phyloP scores from a whole-genome alignment of 2,113 vertebrate genomes.

The Cyanoramphus novaezelandiae region DNA sequence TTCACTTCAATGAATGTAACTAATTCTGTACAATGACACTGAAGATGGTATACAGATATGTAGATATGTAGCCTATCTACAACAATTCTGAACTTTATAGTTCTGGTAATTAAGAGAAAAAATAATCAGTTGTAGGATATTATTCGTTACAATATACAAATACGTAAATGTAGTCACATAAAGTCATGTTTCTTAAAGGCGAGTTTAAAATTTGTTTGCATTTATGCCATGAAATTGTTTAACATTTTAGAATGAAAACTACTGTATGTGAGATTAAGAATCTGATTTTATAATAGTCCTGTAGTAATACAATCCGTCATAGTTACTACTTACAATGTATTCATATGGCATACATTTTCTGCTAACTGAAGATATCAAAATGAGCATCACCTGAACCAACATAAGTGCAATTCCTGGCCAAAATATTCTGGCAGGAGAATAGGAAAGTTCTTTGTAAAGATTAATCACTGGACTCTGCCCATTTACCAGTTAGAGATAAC shows the following conservation, averaged over 20 bases:
- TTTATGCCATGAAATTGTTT: neutral
- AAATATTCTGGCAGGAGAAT: neutral
- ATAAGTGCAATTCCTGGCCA: neutral
- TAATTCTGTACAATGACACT: neutral
- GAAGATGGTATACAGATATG: neutral
- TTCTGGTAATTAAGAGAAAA: conserved; percentile 18
- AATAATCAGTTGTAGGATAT: neutral
- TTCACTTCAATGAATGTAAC: neutral
- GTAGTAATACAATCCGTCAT: neutral
- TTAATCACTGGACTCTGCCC: neutral
- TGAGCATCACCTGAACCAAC: neutral
- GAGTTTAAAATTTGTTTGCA: neutral
- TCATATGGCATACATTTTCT: neutral
- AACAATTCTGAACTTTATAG: conserved; percentile 37
- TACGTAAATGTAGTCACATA: neutral
- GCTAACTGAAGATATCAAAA: neutral
- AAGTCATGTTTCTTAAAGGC: neutral
- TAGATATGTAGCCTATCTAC: neutral
- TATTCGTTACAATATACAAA: conserved; percentile 13
- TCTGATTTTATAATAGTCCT: neutral
- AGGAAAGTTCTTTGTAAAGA: neutral
- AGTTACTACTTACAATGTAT: neutral
- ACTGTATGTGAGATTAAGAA: neutral
- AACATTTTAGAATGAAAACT: neutral
- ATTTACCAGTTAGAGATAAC: neutral